Evolutionary conservation across 2,797 vertebrate genomes (phyloP).

Genomic region (Falco novaeseelandiae): DNA sequence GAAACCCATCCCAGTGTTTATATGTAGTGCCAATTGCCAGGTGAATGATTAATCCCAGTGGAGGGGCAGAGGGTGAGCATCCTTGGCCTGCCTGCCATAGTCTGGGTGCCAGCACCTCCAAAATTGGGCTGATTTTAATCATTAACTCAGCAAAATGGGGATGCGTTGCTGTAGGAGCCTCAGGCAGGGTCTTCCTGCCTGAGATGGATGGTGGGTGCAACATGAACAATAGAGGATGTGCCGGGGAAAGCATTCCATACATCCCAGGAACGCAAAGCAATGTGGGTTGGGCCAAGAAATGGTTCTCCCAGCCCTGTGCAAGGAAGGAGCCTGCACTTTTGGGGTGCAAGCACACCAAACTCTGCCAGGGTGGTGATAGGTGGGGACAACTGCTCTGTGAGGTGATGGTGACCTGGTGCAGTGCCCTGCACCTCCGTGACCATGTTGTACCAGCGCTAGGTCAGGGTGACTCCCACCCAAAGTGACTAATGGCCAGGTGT

Average conservation of each 20-base stretch:
- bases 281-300: rapidly evolving
- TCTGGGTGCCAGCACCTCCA: not conserved
- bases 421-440: not conserved
- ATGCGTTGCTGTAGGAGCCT: not conserved
- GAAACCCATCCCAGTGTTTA: not conserved
- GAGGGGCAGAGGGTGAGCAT: not conserved
- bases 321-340: rapidly evolving
- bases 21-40: not conserved
- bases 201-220: rapidly evolving
- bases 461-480: not conserved
- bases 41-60: conserved; percentile 72
- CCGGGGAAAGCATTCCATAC: rapidly evolving
- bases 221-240: rapidly evolving
- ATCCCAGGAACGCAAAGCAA: rapidly evolving
- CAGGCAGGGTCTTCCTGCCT: not conserved
- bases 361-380: rapidly evolving
- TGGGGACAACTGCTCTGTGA: rapidly evolving
- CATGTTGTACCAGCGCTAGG: rapidly evolving
- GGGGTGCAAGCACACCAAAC: no score
- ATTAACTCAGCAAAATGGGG: conserved; percentile 63
- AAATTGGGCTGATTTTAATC: conserved; percentile 2
- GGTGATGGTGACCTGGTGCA: rapidly evolving
- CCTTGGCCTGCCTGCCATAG: conserved; percentile 45
- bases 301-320: rapidly evolving
- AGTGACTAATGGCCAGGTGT: rapidly evolving